phyloP scores from a whole-genome alignment of 2,797 vertebrate genomes.

The Rhinella marina region DNA sequence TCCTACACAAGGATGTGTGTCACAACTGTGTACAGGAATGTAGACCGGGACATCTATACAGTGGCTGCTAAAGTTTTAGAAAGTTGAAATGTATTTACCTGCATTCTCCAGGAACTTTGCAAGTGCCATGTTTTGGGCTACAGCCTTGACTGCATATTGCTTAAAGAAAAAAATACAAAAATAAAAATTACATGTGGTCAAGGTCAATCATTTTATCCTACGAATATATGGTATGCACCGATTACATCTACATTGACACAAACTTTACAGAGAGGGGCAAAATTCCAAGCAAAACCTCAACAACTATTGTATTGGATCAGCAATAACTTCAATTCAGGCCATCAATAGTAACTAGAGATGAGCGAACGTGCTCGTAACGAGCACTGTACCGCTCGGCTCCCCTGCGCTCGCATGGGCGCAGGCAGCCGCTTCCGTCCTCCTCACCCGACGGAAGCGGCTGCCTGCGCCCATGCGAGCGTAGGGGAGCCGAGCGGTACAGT shows the following conservation, averaged over 20 bases:
- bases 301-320: background rate
- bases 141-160: slow-evolving; percentile 98
- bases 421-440: too few relatives aligned
- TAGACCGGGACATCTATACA: background rate
- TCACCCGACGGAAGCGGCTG: too few relatives aligned
- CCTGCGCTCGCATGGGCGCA: too few relatives aligned
- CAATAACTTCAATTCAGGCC: background rate
- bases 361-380: too few relatives aligned
- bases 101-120: slow-evolving; percentile 93
- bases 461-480: too few relatives aligned
- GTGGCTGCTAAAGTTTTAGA: background rate
- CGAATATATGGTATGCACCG: background rate
- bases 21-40: background rate
- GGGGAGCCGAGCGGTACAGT: too few relatives aligned
- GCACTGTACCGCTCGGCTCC: too few relatives aligned
- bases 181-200: background rate
- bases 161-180: slow-evolving; percentile 65
- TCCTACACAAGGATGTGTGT: background rate
- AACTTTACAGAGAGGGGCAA: background rate
- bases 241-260: background rate
- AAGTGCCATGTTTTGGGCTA: slow-evolving; percentile 93
- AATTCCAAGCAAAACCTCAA: background rate
- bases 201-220: background rate
- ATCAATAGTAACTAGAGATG: too few relatives aligned
- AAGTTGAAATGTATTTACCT: slow-evolving; percentile 79